phyloP scores from a whole-genome alignment of 2,888 invertebrate genomes.

The Scotopteryx bipunctaria region DNA sequence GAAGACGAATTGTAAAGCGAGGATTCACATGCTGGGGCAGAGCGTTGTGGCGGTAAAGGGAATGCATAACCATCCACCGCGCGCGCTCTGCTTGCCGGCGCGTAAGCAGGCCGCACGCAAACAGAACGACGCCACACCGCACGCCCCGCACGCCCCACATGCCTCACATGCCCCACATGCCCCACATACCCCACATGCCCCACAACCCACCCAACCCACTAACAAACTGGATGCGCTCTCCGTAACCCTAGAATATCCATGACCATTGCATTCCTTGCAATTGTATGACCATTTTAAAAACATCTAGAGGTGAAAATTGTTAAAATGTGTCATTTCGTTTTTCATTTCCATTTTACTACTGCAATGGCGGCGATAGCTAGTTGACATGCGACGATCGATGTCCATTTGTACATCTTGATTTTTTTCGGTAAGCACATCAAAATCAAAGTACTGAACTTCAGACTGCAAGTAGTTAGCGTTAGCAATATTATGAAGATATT shows the following conservation, averaged over 20 bases:
- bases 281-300: too few species aligned
- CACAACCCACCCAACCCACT: conserved; percentile 15
- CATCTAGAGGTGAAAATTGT: too few species aligned
- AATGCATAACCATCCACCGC: conserved; percentile 79
- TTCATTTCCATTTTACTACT: too few species aligned
- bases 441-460: conserved; percentile 25
- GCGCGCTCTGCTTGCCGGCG: conserved; percentile 58
- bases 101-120: conserved; percentile 44
- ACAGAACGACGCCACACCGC: conserved; percentile 38
- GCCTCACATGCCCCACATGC: too few species aligned
- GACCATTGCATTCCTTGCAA: not conserved
- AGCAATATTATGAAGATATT: conserved; percentile 25
- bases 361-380: not conserved
- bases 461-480: conserved; percentile 25
- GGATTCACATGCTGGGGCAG: conserved; percentile 77
- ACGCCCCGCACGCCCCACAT: conserved; percentile 28
- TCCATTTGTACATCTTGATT: not conserved
- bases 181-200: conserved; percentile 27
- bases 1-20: conserved; percentile 80
- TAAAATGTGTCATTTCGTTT: too few species aligned
- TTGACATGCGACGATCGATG: not conserved
- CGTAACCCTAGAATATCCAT: conserved; percentile 21
- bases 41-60: conserved; percentile 79
- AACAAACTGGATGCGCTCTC: conserved; percentile 18
- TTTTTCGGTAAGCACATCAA: not conserved